Evolutionary conservation across 2,888 invertebrate species (phyloP).

Genomic region (Anoplius nigerrimus): DNA sequence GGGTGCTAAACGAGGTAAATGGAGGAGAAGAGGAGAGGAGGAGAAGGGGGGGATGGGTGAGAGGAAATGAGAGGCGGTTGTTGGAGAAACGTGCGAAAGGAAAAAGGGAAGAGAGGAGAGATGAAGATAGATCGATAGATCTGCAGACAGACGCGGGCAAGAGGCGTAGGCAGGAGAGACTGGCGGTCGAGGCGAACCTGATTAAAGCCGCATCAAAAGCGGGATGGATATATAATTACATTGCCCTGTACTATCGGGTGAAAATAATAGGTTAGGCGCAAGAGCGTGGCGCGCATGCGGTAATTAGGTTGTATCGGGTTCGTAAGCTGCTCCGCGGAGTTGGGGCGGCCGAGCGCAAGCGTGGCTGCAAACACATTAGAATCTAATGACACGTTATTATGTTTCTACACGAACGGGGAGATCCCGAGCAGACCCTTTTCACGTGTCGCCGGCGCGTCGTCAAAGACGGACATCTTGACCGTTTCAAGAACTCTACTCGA

Average conservation of each 20-base stretch:
- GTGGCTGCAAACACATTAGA: constrained; percentile 64
- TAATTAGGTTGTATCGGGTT: constrained; percentile 73
- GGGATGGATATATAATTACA: constrained; percentile 71
- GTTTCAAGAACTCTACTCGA: too few species aligned
- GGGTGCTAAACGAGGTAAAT: too few species aligned
- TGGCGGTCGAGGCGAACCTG: constrained; percentile 11
- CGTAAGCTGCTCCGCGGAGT: constrained; percentile 52
- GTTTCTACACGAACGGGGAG: constrained; percentile 47
- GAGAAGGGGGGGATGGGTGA: too few species aligned
- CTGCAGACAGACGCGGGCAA: too few species aligned
- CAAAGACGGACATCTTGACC: too few species aligned
- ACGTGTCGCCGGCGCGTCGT: not conserved
- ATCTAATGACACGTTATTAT: constrained; percentile 68
- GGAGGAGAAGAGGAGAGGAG: too few species aligned
- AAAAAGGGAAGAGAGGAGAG: too few species aligned
- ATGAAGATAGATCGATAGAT: too few species aligned
- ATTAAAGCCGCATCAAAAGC: constrained; percentile 70
- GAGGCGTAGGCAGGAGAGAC: too few species aligned
- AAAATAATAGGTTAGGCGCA: constrained; percentile 68
- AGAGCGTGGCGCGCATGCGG: constrained; percentile 50
- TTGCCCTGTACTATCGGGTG: constrained; percentile 66
- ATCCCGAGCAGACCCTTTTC: constrained; percentile 16
- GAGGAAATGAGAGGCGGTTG: too few species aligned
- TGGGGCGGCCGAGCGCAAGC: constrained; percentile 36
- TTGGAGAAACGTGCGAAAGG: too few species aligned